Conservation (phyloP, 2,888 invertebrate genomes). For the Callyntrura guangdongensis region DNA sequence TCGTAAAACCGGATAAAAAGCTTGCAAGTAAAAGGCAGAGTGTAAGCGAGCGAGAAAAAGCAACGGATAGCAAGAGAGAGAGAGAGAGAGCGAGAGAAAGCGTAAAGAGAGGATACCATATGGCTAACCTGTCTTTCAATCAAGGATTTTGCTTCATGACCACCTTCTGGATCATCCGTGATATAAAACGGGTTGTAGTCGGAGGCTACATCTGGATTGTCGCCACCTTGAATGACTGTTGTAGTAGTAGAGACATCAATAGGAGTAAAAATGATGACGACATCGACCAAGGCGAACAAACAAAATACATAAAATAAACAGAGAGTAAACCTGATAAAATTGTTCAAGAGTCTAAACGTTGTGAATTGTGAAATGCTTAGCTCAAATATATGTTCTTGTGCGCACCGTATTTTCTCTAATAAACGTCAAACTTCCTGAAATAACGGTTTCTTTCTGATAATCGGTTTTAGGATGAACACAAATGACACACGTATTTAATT, state of each 20-base stretch:
- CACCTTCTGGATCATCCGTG: slow-evolving; percentile 96
- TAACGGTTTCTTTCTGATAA: too few species aligned
- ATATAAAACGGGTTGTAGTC: slow-evolving; percentile 96
- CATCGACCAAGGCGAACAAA: neutral
- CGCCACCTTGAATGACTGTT: slow-evolving; percentile 93
- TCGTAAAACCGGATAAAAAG: slow-evolving; percentile 13
- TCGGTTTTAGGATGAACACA: too few species aligned
- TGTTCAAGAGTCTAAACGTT: neutral
- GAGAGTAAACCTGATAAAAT: slow-evolving; percentile 30
- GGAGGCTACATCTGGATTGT: slow-evolving; percentile 92
- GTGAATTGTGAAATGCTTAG: neutral
- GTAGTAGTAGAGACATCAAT: neutral
- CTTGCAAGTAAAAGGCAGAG: neutral
- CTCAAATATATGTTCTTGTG: too few species aligned
- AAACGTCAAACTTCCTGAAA: too few species aligned
- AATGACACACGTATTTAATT: too few species aligned
- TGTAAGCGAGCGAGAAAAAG: neutral
- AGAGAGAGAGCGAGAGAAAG: neutral
- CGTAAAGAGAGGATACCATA: slow-evolving; percentile 9
- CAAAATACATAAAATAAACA: slow-evolving; percentile 22
- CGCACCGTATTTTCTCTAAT: too few species aligned
- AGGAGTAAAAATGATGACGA: slow-evolving; percentile 20
- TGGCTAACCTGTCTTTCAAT: slow-evolving; percentile 75
- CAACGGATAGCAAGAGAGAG: neutral
- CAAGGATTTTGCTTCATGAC: slow-evolving; percentile 73